phyloP scores from a whole-genome alignment of 1,140 invertebrate genomes.

The Drosophila subobscura region DNA sequence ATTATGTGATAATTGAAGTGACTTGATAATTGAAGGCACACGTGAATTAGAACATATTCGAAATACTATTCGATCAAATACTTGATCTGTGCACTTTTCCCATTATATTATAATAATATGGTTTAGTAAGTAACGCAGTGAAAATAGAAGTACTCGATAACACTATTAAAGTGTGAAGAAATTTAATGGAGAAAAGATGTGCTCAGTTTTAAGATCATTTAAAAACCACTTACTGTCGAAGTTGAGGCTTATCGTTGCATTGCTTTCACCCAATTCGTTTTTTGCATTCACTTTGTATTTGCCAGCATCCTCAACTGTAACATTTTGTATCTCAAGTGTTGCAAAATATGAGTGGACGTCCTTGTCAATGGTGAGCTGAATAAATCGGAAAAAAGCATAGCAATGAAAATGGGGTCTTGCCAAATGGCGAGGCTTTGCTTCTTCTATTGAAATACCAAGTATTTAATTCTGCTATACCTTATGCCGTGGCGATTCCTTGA shows the following conservation, averaged over 20 bases:
- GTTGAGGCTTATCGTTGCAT: conserved; percentile 97
- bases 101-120: too few species aligned
- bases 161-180: too few species aligned
- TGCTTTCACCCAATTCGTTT: conserved; percentile 97
- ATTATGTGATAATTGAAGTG: too few species aligned
- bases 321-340: conserved; percentile 95
- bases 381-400: conserved; percentile 32
- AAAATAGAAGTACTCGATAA: too few species aligned
- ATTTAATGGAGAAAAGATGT: too few species aligned
- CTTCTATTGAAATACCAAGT: too few species aligned
- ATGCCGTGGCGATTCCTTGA: conserved; percentile 91
- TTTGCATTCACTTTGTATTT: conserved; percentile 98
- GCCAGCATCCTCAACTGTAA: conserved; percentile 97
- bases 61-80: too few species aligned
- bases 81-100: too few species aligned
- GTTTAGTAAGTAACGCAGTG: too few species aligned
- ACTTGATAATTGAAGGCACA: too few species aligned
- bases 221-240: conserved; percentile 95
- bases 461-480: conserved; percentile 86
- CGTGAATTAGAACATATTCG: too few species aligned
- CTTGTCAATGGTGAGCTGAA: conserved; percentile 93
- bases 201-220: too few species aligned
- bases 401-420: not conserved
- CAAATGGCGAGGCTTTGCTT: conserved; percentile 11
- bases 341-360: conserved; percentile 97